These are phyloP conservation scores for Cydia amplana DNA, from an alignment of 1,140 invertebrate species.

Conservation along the genomic window DNA sequence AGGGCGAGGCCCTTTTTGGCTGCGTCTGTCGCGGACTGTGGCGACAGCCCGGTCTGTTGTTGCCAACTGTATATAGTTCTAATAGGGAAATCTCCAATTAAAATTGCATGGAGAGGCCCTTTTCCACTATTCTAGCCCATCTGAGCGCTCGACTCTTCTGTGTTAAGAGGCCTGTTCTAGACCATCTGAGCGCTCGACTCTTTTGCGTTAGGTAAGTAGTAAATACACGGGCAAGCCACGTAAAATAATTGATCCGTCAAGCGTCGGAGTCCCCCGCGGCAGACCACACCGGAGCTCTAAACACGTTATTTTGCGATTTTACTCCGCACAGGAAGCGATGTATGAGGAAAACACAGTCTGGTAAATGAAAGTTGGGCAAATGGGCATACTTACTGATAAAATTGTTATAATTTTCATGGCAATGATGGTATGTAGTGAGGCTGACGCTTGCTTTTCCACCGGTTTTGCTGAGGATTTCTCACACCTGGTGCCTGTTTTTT, in stretches of 20 bases:
- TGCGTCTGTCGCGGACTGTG: no score
- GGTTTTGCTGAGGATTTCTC: neutral
- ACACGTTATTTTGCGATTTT: constrained; percentile 51
- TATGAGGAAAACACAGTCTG: neutral
- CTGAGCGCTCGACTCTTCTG: neutral
- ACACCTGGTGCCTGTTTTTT: no score
- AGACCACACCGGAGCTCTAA: constrained; percentile 51
- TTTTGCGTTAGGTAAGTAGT: neutral
- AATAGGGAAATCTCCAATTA: no score
- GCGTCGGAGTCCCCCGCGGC: constrained; percentile 46
- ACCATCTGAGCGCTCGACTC: neutral
- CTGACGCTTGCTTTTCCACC: neutral
- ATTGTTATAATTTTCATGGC: neutral
- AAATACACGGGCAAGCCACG: constrained; percentile 30
- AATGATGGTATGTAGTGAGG: neutral
- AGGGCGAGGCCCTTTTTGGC: no score
- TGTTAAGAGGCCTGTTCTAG: no score
- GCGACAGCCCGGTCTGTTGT: no score
- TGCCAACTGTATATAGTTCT: no score
- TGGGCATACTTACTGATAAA: no score
- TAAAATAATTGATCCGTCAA: constrained; percentile 68
- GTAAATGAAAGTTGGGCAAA: neutral
- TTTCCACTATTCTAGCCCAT: no score
- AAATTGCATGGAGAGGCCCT: no score
- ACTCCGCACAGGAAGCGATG: constrained; percentile 34